A percentile compares a stretch with the other conserved stretches of the same genome.
phyloP scores from a whole-genome alignment of 2,113 vertebrate genomes.

The Otocyon megalotis region DNA sequence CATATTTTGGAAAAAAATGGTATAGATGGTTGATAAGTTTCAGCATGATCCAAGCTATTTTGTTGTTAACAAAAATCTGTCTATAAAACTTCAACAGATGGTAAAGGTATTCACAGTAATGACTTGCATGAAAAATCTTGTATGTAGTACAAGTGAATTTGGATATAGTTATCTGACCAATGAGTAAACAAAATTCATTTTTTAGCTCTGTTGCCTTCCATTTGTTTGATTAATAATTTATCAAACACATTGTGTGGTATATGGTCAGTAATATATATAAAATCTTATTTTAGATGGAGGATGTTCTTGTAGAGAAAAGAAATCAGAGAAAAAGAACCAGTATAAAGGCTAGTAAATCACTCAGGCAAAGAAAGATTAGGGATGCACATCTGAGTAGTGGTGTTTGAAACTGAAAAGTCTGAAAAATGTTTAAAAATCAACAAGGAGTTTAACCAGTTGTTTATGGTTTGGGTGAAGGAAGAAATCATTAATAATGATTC shows the following conservation, averaged over 20 bases:
- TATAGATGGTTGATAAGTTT: not conserved
- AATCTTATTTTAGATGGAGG: not conserved
- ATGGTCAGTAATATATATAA: not conserved
- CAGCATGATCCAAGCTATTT: not conserved
- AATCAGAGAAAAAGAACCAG: not conserved
- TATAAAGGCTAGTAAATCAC: not conserved
- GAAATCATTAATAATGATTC: not conserved
- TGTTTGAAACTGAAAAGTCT: not conserved
- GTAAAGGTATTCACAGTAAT: not conserved
- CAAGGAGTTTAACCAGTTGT: not conserved
- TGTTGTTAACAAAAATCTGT: not conserved
- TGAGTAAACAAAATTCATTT: not conserved
- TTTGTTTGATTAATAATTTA: not conserved
- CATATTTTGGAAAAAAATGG: not conserved
- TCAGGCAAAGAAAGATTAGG: not conserved
- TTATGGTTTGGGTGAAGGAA: not conserved
- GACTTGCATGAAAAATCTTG: not conserved
- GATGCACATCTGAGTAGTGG: not conserved
- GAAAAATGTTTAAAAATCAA: slow-evolving; percentile 37
- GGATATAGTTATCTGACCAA: not conserved
- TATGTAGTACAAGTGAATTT: not conserved
- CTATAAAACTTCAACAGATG: not conserved
- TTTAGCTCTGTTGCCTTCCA: not conserved
- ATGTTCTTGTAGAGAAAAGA: not conserved
- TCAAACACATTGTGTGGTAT: not conserved